These are phyloP conservation scores for Tetraneura akinire DNA, from an alignment of 1,140 invertebrate genomes.

Conservation along the genomic window DNA sequence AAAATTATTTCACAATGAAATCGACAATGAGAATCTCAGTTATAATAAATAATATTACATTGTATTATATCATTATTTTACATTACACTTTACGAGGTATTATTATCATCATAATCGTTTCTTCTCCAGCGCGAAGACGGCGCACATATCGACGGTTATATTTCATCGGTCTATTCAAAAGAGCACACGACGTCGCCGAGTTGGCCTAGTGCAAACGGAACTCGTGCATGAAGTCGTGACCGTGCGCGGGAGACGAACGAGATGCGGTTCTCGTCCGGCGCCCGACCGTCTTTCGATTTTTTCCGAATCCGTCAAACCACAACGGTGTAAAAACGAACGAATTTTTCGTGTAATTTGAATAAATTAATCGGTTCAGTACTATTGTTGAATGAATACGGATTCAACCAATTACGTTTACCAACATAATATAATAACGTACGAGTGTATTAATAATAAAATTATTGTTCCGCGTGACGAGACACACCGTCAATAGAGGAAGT, in stretches of 20 bases:
- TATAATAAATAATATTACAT: background rate
- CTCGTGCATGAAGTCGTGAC: conserved; percentile 47
- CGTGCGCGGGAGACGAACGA: background rate
- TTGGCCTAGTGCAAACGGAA: background rate
- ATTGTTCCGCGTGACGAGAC: no score
- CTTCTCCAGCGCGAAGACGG: background rate
- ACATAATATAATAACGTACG: background rate
- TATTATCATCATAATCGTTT: no score
- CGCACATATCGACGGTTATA: conserved; percentile 30
- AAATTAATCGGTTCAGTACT: background rate
- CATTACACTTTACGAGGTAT: no score
- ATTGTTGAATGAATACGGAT: conserved; percentile 11
- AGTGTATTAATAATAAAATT: no score
- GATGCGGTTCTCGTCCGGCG: background rate
- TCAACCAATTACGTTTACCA: no score
- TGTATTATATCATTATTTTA: no score
- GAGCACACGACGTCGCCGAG: conserved; percentile 16
- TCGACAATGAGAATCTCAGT: background rate
- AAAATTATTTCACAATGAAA: background rate
- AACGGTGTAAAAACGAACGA: background rate
- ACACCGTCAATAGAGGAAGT: no score
- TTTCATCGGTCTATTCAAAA: conserved; percentile 25
- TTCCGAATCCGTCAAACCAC: conserved; percentile 12
- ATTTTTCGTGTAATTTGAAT: background rate
- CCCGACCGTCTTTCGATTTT: conserved; percentile 26